Conservation (phyloP, 2,888 invertebrate species). For the Trilocha varians region DNA sequence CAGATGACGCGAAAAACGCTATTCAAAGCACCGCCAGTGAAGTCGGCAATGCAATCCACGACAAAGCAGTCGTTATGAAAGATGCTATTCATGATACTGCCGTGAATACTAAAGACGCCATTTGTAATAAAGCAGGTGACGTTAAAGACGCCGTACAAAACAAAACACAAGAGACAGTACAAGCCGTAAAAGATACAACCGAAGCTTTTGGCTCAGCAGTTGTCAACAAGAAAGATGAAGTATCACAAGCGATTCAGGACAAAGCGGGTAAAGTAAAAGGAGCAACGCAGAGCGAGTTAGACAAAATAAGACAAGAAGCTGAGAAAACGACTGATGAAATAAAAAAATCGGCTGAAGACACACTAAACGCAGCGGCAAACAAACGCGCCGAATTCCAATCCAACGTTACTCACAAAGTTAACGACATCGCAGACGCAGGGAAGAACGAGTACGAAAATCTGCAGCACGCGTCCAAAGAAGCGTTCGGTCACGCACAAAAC, state of each 20-base stretch:
- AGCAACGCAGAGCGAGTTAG: constrained; percentile 42
- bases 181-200: constrained; percentile 27
- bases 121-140: constrained; percentile 15
- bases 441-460: constrained; percentile 35
- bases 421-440: constrained; percentile 25
- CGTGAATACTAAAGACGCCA: constrained; percentile 19
- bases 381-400: constrained; percentile 42
- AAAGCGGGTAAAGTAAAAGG: constrained; percentile 42
- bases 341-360: constrained; percentile 53
- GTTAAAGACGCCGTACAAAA: constrained; percentile 15
- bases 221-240: constrained; percentile 29
- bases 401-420: constrained; percentile 32
- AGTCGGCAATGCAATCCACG: too few species aligned
- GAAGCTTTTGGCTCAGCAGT: constrained; percentile 28
- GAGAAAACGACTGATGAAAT: constrained; percentile 60
- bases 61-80: constrained; percentile 21
- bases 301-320: constrained; percentile 58
- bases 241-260: constrained; percentile 28
- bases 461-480: constrained; percentile 43
- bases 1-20: constrained; percentile 22
- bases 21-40: constrained; percentile 31
- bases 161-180: constrained; percentile 22
- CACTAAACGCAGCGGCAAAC: constrained; percentile 44
- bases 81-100: constrained; percentile 18
- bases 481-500: constrained; percentile 54